These are phyloP conservation scores for Isurus oxyrinchus DNA, from an alignment of 2,113 vertebrate genomes.

Conservation along the genomic window DNA sequence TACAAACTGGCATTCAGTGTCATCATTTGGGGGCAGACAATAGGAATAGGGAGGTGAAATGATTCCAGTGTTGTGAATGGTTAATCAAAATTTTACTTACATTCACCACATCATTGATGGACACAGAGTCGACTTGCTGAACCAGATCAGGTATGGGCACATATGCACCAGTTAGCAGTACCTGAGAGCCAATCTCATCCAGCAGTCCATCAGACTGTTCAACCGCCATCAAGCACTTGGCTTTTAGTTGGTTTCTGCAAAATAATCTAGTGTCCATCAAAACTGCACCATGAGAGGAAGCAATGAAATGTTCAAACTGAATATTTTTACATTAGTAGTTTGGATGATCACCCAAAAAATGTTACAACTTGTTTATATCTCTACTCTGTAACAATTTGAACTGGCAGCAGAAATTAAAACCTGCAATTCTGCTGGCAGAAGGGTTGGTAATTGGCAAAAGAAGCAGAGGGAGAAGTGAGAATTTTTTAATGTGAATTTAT, in stretches of 20 bases:
- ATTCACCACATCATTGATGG: constrained; percentile 69
- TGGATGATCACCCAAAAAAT: neutral
- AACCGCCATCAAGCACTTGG: constrained; percentile 74
- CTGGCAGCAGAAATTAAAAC: neutral
- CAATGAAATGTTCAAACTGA: neutral
- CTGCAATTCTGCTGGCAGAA: neutral
- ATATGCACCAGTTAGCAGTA: constrained; percentile 65
- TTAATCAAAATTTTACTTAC: constrained; percentile 61
- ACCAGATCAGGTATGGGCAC: constrained; percentile 57
- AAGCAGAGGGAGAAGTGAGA: neutral
- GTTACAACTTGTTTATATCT: neutral
- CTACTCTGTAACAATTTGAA: neutral
- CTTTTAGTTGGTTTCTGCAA: constrained; percentile 76
- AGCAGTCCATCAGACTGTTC: constrained; percentile 75
- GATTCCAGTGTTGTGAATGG: neutral
- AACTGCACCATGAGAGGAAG: neutral
- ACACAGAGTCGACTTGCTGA: constrained; percentile 76
- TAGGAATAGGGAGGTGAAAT: no score
- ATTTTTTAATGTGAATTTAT: neutral
- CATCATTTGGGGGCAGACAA: neutral
- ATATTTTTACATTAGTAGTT: neutral
- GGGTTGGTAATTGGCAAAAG: neutral
- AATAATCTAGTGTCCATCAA: neutral
- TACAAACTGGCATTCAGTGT: neutral
- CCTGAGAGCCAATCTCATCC: constrained; percentile 75